A percentile compares a stretch with the other conserved stretches of the same genome.
These are phyloP conservation scores for Pocota personata DNA, from an alignment of 2,888 invertebrate species.

Conservation along the genomic window DNA sequence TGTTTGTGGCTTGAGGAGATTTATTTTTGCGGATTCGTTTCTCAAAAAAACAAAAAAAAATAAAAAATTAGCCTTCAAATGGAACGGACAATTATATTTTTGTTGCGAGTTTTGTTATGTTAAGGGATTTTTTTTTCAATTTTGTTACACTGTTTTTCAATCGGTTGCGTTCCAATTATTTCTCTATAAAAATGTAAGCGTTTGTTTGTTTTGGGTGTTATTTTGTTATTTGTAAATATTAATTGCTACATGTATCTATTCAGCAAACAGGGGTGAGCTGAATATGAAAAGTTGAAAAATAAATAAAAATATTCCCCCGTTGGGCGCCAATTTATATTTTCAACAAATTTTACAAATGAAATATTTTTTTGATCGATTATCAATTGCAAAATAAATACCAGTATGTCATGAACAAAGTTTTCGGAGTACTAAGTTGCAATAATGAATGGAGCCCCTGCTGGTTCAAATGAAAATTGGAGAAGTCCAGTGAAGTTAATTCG, in stretches of 20 bases:
- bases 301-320: neutral
- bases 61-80: slow-evolving; percentile 7
- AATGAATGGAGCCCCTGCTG: no score
- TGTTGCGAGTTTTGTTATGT: neutral
- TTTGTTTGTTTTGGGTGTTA: neutral
- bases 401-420: no score
- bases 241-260: neutral
- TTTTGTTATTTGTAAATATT: neutral
- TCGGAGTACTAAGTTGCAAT: no score
- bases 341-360: neutral
- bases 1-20: slow-evolving; percentile 4
- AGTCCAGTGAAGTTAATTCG: no score
- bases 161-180: slow-evolving; percentile 21
- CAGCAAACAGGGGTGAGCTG: neutral
- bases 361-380: no score
- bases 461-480: no score
- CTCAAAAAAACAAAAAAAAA: neutral
- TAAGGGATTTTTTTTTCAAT: neutral
- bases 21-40: slow-evolving; percentile 12
- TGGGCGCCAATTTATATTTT: neutral
- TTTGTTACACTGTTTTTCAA: neutral
- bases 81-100: slow-evolving; percentile 27
- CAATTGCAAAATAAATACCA: no score
- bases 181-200: neutral
- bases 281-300: neutral